Conservation (phyloP, 2,113 vertebrate species). For the Herpailurus yagouaroundi region DNA sequence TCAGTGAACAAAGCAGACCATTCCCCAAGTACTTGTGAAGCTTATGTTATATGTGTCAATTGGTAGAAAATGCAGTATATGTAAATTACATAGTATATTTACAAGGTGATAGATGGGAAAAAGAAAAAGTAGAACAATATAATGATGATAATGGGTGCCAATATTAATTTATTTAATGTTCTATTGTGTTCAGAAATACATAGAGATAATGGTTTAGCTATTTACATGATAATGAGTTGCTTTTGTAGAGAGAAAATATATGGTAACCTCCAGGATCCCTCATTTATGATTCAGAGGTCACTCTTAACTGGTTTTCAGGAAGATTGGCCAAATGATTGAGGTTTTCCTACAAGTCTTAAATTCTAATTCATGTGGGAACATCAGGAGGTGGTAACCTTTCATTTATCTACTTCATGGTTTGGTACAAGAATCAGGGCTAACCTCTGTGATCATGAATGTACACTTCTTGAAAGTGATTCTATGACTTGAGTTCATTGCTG, state of each 20-base stretch:
- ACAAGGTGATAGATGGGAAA: background rate
- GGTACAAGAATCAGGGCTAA: background rate
- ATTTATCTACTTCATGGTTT: background rate
- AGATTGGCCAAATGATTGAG: background rate
- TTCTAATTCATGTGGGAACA: background rate
- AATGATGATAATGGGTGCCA: background rate
- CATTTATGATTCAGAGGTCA: background rate
- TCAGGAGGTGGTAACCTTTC: background rate
- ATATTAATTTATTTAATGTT: background rate
- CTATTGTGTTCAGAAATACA: background rate
- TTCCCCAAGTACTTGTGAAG: background rate
- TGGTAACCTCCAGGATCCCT: background rate
- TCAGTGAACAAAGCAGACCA: background rate
- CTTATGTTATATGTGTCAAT: background rate
- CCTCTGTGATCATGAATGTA: background rate
- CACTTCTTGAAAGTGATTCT: background rate
- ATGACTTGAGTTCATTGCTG: background rate
- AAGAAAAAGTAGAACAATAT: background rate
- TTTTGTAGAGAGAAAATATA: background rate
- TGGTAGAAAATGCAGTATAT: background rate
- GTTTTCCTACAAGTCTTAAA: background rate
- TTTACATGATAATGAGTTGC: background rate
- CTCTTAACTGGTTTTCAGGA: background rate
- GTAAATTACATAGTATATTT: background rate
- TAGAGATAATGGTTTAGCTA: background rate